Conservation (phyloP, 2,113 vertebrate species). For the Eulacestoma nigropectus region DNA sequence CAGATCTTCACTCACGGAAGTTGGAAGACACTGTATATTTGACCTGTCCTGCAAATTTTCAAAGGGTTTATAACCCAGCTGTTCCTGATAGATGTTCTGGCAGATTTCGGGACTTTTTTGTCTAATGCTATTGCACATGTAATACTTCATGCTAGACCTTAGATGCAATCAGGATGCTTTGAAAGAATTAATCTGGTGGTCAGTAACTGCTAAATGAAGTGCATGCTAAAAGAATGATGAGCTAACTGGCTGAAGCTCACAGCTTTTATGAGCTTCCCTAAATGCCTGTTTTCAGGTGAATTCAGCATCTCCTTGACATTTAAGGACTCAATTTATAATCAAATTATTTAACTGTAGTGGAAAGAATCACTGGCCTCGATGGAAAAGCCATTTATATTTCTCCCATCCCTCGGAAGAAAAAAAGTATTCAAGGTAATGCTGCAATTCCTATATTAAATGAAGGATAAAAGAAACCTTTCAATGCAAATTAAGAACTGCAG, state of each 20-base stretch:
- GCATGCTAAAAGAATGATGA: not conserved
- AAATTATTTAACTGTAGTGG: slow-evolving; percentile 59
- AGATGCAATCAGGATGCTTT: not conserved
- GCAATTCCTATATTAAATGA: not conserved
- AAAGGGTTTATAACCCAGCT: not conserved
- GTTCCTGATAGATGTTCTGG: not conserved
- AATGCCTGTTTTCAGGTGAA: slow-evolving; percentile 53
- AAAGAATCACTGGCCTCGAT: slow-evolving; percentile 24
- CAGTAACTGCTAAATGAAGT: slow-evolving; percentile 7
- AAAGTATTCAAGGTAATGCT: not conserved
- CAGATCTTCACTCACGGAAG: not conserved
- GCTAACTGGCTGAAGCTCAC: slow-evolving; percentile 1
- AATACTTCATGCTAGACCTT: not conserved
- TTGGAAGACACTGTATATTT: not conserved
- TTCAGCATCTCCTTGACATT: slow-evolving; percentile 66
- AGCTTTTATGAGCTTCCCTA: slow-evolving; percentile 39
- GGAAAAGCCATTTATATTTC: slow-evolving; percentile 28
- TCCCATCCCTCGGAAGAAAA: not conserved
- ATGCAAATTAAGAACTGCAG: not conserved
- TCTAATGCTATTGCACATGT: not conserved
- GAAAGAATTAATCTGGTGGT: not conserved
- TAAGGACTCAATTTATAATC: slow-evolving; percentile 61
- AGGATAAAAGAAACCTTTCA: not conserved
- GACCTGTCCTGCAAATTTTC: not conserved
- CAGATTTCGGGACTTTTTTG: not conserved